Percentiles rank a stretch among this genome's conserved stretches.
Evolutionary conservation across 2,888 invertebrate species (phyloP).

Genomic region (Melolontha melolontha): DNA sequence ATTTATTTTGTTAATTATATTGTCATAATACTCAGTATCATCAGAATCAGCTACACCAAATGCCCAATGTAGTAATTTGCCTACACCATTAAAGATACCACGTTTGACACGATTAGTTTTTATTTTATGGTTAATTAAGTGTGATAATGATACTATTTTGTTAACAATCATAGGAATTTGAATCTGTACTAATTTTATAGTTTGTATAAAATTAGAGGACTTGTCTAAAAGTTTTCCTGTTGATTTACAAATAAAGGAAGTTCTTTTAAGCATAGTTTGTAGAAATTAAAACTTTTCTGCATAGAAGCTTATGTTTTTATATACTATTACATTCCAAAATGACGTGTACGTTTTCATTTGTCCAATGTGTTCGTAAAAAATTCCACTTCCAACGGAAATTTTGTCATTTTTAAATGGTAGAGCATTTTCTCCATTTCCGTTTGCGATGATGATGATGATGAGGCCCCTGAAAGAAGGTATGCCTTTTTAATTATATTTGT

Average conservation of each 20-base stretch:
- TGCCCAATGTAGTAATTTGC: constrained; percentile 8
- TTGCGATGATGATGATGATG: background rate
- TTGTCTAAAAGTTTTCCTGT: background rate
- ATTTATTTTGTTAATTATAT: constrained; percentile 6
- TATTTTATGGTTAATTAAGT: background rate
- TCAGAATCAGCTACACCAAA: constrained; percentile 19
- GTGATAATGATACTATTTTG: background rate
- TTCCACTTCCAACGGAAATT: background rate
- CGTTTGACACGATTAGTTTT: background rate
- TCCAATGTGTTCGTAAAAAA: background rate
- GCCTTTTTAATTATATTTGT: constrained; percentile 11
- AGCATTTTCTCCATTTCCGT: background rate
- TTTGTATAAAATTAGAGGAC: background rate
- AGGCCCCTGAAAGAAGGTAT: background rate
- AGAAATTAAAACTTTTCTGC: constrained; percentile 10
- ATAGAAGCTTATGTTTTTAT: background rate
- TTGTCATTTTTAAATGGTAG: background rate
- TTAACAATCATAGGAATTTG: background rate
- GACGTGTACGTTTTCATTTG: background rate
- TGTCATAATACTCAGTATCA: constrained; percentile 11
- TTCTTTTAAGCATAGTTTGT: background rate
- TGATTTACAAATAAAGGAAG: no score
- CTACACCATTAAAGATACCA: constrained; percentile 7
- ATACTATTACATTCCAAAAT: background rate
- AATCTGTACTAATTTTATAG: background rate